Evolutionary conservation across 2,888 invertebrate genomes (phyloP).

Genomic region (Allygus modestus): DNA sequence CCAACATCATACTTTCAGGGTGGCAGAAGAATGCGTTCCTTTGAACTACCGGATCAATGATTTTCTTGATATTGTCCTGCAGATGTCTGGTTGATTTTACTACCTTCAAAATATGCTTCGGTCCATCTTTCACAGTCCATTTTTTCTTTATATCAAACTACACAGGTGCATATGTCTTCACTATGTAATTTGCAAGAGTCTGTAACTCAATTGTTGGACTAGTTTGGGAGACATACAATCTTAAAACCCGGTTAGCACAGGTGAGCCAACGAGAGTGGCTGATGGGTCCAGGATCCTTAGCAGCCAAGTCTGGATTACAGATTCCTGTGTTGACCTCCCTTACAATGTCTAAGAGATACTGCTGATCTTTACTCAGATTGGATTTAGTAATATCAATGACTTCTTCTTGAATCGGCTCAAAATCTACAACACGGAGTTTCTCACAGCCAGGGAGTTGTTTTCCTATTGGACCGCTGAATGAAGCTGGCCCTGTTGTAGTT

Average conservation of each 20-base stretch:
- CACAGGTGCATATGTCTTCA: background rate
- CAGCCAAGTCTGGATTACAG: conserved; percentile 53
- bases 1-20: conserved; percentile 15
- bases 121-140: background rate
- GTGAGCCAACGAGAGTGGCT: background rate
- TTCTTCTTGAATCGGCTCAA: background rate
- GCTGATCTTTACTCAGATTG: conserved; percentile 66
- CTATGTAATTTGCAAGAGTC: background rate
- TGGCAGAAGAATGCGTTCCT: background rate
- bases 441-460: conserved; percentile 65
- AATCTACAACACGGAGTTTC: conserved; percentile 11
- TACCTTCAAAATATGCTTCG: conserved; percentile 1
- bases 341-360: conserved; percentile 65
- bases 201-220: background rate
- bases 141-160: conserved; percentile 51
- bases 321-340: conserved; percentile 63
- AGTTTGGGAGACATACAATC: background rate
- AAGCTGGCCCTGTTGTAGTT: conserved; percentile 69
- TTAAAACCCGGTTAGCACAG: background rate
- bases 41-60: background rate
- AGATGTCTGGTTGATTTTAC: conserved; percentile 14
- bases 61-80: background rate
- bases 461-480: conserved; percentile 70
- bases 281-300: conserved; percentile 21
- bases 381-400: background rate